Percentiles rank a stretch among this genome's conserved stretches.
phyloP scores from a whole-genome alignment of 2,797 vertebrate species.

The Spinus pinus region DNA sequence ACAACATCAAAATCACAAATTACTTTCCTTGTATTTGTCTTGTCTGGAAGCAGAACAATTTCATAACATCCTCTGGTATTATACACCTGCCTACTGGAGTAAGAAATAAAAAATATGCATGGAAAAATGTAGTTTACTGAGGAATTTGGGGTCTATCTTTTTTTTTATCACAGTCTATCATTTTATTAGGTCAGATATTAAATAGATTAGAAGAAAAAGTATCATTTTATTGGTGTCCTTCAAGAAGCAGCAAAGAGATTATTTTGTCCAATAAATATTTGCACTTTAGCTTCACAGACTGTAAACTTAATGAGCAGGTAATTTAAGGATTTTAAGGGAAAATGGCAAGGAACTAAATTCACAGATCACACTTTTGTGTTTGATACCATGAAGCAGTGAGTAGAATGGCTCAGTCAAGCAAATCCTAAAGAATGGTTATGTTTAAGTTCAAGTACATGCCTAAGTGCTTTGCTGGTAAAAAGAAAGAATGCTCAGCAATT shows the following conservation, averaged over 20 bases:
- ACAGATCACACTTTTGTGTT: background rate
- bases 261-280: background rate
- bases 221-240: background rate
- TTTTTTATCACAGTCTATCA: background rate
- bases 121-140: background rate
- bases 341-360: background rate
- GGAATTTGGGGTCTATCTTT: background rate
- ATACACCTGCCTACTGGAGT: background rate
- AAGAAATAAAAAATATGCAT: background rate
- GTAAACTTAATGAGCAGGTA: slow-evolving; percentile 5
- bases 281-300: background rate
- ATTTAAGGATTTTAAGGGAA: background rate
- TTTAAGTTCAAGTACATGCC: slow-evolving; percentile 3
- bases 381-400: background rate
- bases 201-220: background rate
- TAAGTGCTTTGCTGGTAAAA: background rate
- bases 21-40: background rate
- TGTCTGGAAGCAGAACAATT: background rate
- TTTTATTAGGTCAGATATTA: background rate
- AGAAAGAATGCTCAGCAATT: background rate
- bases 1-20: background rate
- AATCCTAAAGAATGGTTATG: background rate
- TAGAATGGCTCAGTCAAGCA: background rate
- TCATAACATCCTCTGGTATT: background rate
- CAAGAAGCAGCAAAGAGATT: background rate